Conservation (phyloP, 2,113 vertebrate genomes). For the Perccottus glenii region DNA sequence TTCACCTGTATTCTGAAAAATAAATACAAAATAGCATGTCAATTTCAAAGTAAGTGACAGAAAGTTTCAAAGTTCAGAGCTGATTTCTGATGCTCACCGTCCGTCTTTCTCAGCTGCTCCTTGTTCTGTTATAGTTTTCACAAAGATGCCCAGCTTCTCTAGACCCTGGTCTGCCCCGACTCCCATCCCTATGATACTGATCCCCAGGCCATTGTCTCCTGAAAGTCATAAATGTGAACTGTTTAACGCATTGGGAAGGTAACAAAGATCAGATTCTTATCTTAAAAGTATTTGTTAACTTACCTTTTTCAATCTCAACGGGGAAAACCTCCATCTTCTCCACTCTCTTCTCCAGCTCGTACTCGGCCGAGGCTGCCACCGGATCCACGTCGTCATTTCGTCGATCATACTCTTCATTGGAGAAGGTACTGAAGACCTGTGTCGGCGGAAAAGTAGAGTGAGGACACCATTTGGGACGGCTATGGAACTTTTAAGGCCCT, state of each 20-base stretch:
- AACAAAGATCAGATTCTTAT: neutral
- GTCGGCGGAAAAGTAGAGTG: neutral
- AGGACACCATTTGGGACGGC: too few species aligned
- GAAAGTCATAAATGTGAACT: conserved; percentile 1
- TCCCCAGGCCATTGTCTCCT: conserved; percentile 92
- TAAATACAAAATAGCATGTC: conserved; percentile 6
- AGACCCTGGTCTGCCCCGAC: conserved; percentile 93
- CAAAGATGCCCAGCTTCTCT: conserved; percentile 94
- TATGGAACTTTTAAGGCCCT: neutral
- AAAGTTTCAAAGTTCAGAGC: too few species aligned
- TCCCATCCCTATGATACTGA: conserved; percentile 96
- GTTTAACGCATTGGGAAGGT: neutral
- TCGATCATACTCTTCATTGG: conserved; percentile 92
- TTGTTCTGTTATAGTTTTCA: conserved; percentile 91
- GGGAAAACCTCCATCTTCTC: conserved; percentile 96
- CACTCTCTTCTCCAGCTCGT: conserved; percentile 92
- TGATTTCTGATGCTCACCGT: conserved; percentile 75
- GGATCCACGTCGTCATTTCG: conserved; percentile 93
- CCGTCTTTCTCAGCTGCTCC: conserved; percentile 88
- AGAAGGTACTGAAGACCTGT: conserved; percentile 90
- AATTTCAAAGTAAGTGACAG: too few species aligned
- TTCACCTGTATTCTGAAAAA: conserved; percentile 83
- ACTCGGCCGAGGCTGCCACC: conserved; percentile 91
- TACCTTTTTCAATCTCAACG: conserved; percentile 93
- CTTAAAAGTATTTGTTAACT: neutral